These are phyloP conservation scores for Zhengitettix transpicula DNA, from an alignment of 2,888 invertebrate species.

Conservation along the genomic window DNA sequence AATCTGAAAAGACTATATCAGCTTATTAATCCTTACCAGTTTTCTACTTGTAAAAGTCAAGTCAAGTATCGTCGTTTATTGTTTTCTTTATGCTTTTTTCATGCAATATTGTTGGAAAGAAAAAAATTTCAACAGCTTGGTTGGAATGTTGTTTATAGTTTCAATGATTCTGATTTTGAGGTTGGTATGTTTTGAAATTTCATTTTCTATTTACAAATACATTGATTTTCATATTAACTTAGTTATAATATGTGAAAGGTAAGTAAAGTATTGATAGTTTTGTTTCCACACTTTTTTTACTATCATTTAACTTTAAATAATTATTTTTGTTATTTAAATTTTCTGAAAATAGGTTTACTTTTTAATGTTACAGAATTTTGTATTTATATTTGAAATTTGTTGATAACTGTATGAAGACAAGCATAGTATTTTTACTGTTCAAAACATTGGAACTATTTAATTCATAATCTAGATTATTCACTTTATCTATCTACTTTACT, in stretches of 20 bases:
- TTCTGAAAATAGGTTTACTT: neutral
- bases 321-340: neutral
- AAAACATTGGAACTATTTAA: too few species aligned
- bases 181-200: conserved; percentile 26
- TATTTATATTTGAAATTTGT: too few species aligned
- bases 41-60: conserved; percentile 46
- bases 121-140: conserved; percentile 78
- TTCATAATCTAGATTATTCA: too few species aligned
- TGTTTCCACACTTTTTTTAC: neutral
- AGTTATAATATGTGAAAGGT: neutral
- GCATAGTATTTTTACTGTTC: too few species aligned
- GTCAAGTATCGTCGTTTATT: conserved; percentile 61
- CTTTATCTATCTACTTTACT: too few species aligned
- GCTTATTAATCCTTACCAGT: conserved; percentile 59
- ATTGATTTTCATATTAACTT: neutral
- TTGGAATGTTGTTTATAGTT: conserved; percentile 79
- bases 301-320: too few species aligned
- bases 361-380: neutral
- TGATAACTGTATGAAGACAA: too few species aligned
- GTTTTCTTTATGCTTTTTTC: conserved; percentile 73
- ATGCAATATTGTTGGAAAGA: conserved; percentile 65
- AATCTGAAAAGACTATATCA: conserved; percentile 74
- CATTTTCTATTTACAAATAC: neutral
- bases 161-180: conserved; percentile 84
- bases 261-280: neutral